Percentiles rank a stretch among this genome's conserved stretches.
Conservation (phyloP, 1,140 invertebrate genomes). For the Saccostrea cuccullata region DNA sequence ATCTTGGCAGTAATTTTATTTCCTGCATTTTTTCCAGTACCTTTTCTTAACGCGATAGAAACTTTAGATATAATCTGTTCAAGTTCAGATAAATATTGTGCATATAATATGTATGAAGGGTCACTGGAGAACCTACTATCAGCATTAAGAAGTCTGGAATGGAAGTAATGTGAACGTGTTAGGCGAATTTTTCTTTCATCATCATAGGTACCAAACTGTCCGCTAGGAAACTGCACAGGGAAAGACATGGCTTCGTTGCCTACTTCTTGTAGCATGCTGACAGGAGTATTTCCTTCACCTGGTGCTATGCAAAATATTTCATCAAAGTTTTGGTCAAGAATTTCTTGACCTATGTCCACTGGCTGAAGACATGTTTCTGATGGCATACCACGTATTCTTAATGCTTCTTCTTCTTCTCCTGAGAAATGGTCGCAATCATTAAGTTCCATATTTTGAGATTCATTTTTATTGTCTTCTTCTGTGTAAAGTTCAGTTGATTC, state of each 20-base stretch:
- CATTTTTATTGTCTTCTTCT: background rate
- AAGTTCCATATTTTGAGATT: background rate
- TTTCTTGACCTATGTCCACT: conserved; percentile 44
- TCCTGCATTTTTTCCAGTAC: background rate
- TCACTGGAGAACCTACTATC: conserved; percentile 41
- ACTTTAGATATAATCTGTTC: conserved; percentile 26
- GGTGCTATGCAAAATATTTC: conserved; percentile 37
- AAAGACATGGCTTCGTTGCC: conserved; percentile 42
- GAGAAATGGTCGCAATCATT: too few relatives aligned
- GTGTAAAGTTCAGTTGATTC: background rate
- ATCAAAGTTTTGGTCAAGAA: conserved; percentile 12
- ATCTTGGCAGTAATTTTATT: conserved; percentile 35
- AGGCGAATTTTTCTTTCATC: conserved; percentile 31
- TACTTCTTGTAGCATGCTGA: conserved; percentile 30
- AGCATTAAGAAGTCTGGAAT: conserved; percentile 38
- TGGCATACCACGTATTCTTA: background rate
- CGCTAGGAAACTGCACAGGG: conserved; percentile 39
- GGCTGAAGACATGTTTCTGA: conserved; percentile 42
- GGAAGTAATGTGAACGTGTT: conserved; percentile 39
- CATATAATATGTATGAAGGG: conserved; percentile 37
- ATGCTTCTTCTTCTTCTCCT: background rate
- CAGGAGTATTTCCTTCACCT: background rate
- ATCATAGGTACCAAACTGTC: conserved; percentile 34
- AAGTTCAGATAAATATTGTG: conserved; percentile 42
- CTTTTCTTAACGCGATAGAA: conserved; percentile 44